phyloP scores from a whole-genome alignment of 2,888 invertebrate species.

The Trachelus iudaicus region DNA sequence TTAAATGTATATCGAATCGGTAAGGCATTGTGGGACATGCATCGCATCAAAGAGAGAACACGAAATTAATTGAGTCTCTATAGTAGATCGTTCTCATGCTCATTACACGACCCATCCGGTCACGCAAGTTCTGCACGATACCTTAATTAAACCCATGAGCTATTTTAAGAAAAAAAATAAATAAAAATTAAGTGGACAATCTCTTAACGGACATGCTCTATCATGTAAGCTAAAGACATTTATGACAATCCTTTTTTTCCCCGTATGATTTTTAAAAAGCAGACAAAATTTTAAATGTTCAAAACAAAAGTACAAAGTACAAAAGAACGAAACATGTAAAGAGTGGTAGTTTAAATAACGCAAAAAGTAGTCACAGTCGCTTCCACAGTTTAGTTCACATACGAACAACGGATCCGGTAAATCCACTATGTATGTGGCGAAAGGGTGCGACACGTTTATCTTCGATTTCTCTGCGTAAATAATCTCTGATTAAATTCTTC shows the following conservation, averaged over 20 bases:
- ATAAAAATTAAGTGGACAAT: neutral
- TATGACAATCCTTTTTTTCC: neutral
- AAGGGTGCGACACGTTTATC: neutral
- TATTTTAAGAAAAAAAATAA: neutral
- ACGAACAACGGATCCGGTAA: neutral
- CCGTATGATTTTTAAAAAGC: neutral
- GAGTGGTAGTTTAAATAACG: neutral
- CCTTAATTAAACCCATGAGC: neutral
- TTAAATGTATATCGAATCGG: neutral
- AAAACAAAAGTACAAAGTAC: neutral
- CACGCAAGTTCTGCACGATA: neutral
- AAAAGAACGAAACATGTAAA: neutral
- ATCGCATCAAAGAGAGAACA: neutral
- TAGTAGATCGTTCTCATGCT: neutral
- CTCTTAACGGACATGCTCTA: neutral
- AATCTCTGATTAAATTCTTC: neutral
- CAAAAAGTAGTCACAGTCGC: conserved; percentile 11
- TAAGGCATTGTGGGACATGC: neutral
- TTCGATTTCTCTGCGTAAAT: neutral
- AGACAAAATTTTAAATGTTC: neutral
- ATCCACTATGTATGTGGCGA: neutral
- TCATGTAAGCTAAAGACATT: neutral
- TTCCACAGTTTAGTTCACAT: conserved; percentile 2
- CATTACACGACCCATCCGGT: neutral
- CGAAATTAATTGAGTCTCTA: neutral